Base-by-base conservation (phyloP, 1,140 invertebrate genomes). In the Zaprionus tsacasi region DNA sequence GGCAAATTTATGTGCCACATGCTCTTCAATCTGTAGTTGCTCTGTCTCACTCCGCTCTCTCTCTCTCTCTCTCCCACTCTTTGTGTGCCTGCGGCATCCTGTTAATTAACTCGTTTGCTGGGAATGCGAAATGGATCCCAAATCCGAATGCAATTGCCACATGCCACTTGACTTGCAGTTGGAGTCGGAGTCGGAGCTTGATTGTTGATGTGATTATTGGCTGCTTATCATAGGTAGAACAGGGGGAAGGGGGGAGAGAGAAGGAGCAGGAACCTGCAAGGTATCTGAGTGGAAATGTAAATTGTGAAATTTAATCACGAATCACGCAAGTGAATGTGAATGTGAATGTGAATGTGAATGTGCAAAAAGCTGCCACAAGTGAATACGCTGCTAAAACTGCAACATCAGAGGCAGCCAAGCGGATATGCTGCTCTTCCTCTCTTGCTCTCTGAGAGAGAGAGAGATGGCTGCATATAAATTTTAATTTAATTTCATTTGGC, bases 401-500 rank as follows among this genome's bases (percentile, higher is more conserved):
- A 15, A 45, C 40, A 45, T 6, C 40, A 15, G 40, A 45, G 40
- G 13, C 12, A 58, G 38, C 6, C 50, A 21, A 30, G 40, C 61
- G 50, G 45, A 75, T 85, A 69, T 69, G 70, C 70, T 83, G 73
- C 64, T 69, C 72, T 74, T 43, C 1, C 38, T 5, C n/a, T 56
- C 48, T 13, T 36, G 25, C 38, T 21, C 50, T 50, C 43, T 10
- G 1, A 3, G 2, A 2, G 3, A 35, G 4, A 25, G 5, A 17
- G 17, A 27, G 33, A 17, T 65, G 73, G 58, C 48, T 36, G 72
- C 70, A 64, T 70, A 85, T 70, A 85, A 81, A 83, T 81, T 83
- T 75, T 74, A 75, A 86, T 86, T 85, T 81, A 75, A 86, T 85
- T 86, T 69, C 68, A 61, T 76, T 77, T 61, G 48, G 43, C 33